phyloP scores from a whole-genome alignment of 2,888 invertebrate genomes.

The Monochamus alternatus region DNA sequence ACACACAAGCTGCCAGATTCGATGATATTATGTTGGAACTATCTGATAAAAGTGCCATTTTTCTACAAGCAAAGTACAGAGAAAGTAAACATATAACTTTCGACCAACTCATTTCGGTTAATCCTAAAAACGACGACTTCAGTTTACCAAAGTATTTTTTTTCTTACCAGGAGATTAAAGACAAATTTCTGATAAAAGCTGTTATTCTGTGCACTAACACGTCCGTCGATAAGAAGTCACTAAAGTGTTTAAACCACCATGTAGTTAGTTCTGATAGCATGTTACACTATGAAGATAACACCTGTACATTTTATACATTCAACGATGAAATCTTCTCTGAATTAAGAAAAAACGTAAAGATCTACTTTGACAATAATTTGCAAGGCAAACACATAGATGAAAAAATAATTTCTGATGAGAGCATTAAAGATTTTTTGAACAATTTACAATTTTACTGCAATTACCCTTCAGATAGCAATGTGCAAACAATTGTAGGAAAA shows the following conservation, averaged over 20 bases:
- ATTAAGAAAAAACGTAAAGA: not conserved
- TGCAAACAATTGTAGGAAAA: not conserved
- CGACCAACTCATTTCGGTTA: not conserved
- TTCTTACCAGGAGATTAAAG: not conserved
- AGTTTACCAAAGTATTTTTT: conserved; percentile 18
- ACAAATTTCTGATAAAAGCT: not conserved
- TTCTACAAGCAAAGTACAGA: conserved; percentile 9
- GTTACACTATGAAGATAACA: not conserved
- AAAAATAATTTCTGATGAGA: not conserved
- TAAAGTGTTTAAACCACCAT: not conserved
- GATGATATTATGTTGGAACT: conserved; percentile 8
- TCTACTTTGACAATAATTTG: not conserved
- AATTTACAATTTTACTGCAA: conserved; percentile 1
- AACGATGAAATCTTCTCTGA: not conserved
- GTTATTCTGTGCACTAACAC: conserved; percentile 18
- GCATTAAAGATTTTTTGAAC: not conserved
- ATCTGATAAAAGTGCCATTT: not conserved
- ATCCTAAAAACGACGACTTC: conserved; percentile 13
- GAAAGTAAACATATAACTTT: not conserved
- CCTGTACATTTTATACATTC: not conserved
- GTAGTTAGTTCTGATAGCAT: not conserved
- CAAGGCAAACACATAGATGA: not conserved
- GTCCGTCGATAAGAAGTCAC: not conserved
- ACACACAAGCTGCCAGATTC: conserved; percentile 6
- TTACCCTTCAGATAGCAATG: not conserved